These are phyloP conservation scores for Galaxea fascicularis DNA, from an alignment of 92 coral and sea anemone species.

Conservation along the genomic window DNA sequence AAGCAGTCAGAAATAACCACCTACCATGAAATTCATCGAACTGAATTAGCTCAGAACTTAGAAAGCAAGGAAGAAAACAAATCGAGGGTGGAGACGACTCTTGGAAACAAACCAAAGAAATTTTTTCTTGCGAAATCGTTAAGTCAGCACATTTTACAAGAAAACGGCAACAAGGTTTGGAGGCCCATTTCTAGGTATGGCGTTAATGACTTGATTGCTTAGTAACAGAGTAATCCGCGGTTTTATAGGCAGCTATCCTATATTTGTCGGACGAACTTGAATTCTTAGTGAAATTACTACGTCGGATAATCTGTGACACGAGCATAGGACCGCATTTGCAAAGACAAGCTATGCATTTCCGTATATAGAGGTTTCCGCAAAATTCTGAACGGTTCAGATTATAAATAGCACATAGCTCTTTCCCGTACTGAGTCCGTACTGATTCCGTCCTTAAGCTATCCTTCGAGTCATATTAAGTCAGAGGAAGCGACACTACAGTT, in stretches of 20 bases:
- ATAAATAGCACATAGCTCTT: not conserved
- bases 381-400: not conserved
- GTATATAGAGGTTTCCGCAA: not conserved
- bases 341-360: not conserved
- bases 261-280: not conserved
- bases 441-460: too few species aligned
- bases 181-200: not conserved
- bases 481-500: too few species aligned
- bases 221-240: conserved; percentile 4
- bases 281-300: not conserved
- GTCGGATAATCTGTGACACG: not conserved
- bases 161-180: not conserved
- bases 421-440: not conserved
- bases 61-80: not conserved
- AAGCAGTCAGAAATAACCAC: not conserved
- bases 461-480: too few species aligned
- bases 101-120: not conserved
- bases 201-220: not conserved
- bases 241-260: not conserved
- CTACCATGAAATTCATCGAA: not conserved
- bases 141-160: not conserved
- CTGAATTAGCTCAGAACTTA: not conserved
- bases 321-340: not conserved
- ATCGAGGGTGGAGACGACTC: not conserved
- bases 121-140: not conserved